These are phyloP conservation scores for Hypercompe scribonia DNA, from an alignment of 2,888 invertebrate species.

Conservation along the genomic window DNA sequence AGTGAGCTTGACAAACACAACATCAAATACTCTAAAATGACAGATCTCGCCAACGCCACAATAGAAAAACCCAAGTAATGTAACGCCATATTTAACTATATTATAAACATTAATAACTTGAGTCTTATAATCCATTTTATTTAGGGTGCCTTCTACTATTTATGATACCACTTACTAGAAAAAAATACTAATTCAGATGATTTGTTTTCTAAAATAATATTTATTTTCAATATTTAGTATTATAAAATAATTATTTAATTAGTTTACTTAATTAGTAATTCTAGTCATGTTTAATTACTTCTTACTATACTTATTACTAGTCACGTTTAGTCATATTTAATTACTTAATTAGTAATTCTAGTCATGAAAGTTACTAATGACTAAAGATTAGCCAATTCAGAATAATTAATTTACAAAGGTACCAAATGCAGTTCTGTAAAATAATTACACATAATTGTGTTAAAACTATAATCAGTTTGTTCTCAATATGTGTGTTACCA, in stretches of 20 bases:
- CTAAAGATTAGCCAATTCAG: neutral
- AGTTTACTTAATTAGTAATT: neutral
- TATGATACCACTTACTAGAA: too few species aligned
- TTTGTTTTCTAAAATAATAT: neutral
- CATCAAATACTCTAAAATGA: constrained; percentile 98
- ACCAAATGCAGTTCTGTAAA: neutral
- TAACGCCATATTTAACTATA: constrained; percentile 17
- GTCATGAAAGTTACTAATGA: neutral
- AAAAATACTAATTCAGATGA: neutral
- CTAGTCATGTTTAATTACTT: too few species aligned
- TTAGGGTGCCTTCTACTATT: neutral
- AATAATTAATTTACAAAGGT: too few species aligned
- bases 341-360: neutral
- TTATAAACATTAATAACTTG: neutral
- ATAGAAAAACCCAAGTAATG: constrained; percentile 91
- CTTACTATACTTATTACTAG: too few species aligned
- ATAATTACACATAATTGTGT: neutral
- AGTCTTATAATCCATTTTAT: constrained; percentile 49
- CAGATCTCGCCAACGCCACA: constrained; percentile 94
- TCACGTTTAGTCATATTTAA: too few species aligned
- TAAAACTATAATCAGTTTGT: neutral
- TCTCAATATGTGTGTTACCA: neutral
- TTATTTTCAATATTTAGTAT: neutral
- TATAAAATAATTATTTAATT: neutral
- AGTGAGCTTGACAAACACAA: constrained; percentile 97